Percentiles rank a stretch among this genome's conserved stretches.
Evolutionary conservation across 1,140 invertebrate genomes (phyloP).

Genomic region (Aricia agestis): DNA sequence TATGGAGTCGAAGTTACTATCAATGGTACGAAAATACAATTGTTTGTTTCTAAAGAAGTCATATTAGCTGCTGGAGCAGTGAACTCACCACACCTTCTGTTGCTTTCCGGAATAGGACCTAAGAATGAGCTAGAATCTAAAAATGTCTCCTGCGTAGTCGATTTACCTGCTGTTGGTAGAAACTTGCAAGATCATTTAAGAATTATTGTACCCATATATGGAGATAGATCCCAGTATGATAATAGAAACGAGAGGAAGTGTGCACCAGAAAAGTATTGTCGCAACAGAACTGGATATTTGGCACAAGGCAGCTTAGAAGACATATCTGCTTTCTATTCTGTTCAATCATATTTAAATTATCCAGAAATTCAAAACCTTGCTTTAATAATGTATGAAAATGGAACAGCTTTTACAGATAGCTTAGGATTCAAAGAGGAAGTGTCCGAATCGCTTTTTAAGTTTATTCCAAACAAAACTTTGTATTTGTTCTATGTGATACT

Average conservation of each 20-base stretch:
- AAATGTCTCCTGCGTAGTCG: conserved; percentile 62
- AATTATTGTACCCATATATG: conserved; percentile 34
- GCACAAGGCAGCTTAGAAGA: conserved; percentile 27
- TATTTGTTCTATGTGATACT: conserved; percentile 52
- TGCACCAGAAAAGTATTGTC: conserved; percentile 21
- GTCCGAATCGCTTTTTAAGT: conserved; percentile 46
- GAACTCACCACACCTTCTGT: conserved; percentile 65
- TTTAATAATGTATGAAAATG: conserved; percentile 22
- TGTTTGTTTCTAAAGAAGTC: conserved; percentile 64
- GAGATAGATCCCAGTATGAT: conserved; percentile 22
- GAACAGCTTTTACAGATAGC: conserved; percentile 7
- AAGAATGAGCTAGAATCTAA: conserved; percentile 43
- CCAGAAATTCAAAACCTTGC: conserved; percentile 46
- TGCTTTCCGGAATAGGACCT: conserved; percentile 57
- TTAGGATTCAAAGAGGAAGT: conserved; percentile 48
- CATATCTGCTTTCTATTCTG: conserved; percentile 38
- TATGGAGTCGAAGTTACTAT: conserved; percentile 47
- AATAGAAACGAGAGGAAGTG: conserved; percentile 12
- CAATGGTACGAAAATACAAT: conserved; percentile 31
- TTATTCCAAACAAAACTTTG: conserved; percentile 49
- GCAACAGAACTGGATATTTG: conserved; percentile 34
- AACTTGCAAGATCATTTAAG: conserved; percentile 80
- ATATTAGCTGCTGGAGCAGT: conserved; percentile 70
- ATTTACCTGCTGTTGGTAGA: conserved; percentile 80
- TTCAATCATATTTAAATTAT: conserved; percentile 23